Evolutionary conservation across 2,888 invertebrate genomes (phyloP), one percentile per base, ranked within the genome.

Genomic region (Fragum whitleyi): DNA sequence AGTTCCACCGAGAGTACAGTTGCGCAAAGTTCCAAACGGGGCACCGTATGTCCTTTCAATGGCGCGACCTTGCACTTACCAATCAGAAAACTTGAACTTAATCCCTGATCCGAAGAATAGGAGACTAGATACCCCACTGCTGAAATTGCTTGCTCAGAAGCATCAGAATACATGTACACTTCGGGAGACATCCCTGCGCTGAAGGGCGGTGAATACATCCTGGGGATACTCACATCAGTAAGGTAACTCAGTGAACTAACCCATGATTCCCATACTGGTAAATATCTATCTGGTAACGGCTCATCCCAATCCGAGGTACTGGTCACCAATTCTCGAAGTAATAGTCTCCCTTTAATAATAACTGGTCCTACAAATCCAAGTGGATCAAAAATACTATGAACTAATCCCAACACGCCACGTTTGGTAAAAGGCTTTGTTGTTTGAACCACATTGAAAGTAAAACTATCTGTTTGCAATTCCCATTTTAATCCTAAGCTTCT

Each of bases 1-100:
- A 87, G 59, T 62, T 88, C 81, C 0, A 78, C 71, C 3, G 83
- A 84, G 14, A 86, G 62, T 0, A 87, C 86, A 11, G 87, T 83
- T 29, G 81, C 87, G 53, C 83, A 87, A 0, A 86, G 74, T 68
- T 89, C 87, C 9, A 89, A 69, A n/a, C 86, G 59, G 0, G 88
- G 86, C 5, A 87, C 85, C 0, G 87, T 86, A 36, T 82, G 79
- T 29, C 87, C 74, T 11, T 29, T 72, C 0, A 39, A 3, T 14
- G 87, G 88, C 23, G 87, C 84, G 11, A 87, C 70, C 36, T 81
- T 88, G 1, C 82, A 65, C 53, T 89, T 89, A 0, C 88, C 88
- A 23, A 87, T 26, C 0, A 86, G 47, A 73, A 87, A 87, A 11
- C 86, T 59, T 32, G 74, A n/a, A 9, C 71, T 19, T 9, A 9